These are phyloP conservation scores for Silurus glanis DNA, from an alignment of 2,113 vertebrate species.

Conservation along the genomic window DNA sequence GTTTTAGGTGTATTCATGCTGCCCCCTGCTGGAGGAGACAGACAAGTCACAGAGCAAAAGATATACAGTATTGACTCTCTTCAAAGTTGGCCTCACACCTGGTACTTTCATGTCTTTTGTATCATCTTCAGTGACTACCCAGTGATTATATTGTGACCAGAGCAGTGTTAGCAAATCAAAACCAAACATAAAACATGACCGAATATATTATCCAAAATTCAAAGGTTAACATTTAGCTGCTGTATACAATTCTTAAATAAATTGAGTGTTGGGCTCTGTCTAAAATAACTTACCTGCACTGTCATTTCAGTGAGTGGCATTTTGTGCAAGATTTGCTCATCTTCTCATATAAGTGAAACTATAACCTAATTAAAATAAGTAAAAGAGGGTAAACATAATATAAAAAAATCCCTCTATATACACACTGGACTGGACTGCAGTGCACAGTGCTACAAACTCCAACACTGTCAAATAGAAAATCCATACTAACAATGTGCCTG, in stretches of 20 bases:
- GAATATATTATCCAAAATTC: not conserved
- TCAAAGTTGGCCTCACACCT: not conserved
- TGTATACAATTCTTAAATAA: not conserved
- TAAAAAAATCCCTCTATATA: not conserved
- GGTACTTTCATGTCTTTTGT: not conserved
- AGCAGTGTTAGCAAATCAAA: not conserved
- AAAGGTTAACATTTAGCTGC: not conserved
- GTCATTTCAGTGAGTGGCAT: not conserved
- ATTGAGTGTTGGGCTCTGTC: not conserved
- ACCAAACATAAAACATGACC: not conserved
- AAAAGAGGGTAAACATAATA: not conserved
- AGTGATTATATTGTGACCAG: not conserved
- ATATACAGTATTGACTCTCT: not conserved
- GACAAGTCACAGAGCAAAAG: not conserved
- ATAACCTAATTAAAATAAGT: too few species aligned
- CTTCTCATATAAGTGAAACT: not conserved
- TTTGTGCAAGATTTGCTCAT: not conserved
- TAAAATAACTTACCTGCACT: not conserved
- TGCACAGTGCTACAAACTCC: not conserved
- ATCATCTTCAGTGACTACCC: not conserved
- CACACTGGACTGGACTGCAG: not conserved
- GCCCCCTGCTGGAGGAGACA: constrained; percentile 53
- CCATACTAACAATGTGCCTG: not conserved
- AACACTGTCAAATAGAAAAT: not conserved
- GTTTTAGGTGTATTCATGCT: constrained; percentile 31